A percentile compares a stretch with the other conserved stretches of the same genome.
These are phyloP conservation scores for Drosophila nigricruria DNA, from an alignment of 2,888 invertebrate species.

Conservation along the genomic window DNA sequence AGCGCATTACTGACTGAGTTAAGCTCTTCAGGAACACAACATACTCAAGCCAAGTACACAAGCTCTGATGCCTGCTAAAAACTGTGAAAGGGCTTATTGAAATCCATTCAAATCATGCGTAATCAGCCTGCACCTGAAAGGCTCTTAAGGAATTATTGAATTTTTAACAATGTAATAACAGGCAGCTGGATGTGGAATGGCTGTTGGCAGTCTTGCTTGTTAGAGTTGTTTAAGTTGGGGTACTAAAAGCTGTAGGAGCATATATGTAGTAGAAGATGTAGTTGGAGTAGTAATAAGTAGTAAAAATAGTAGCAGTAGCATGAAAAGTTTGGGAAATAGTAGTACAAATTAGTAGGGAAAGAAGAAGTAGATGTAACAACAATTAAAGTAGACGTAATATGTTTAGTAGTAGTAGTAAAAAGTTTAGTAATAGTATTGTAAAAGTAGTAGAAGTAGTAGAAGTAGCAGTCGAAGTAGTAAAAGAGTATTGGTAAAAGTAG, in stretches of 20 bases:
- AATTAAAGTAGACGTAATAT: too few relatives aligned
- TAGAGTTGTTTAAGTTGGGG: background rate
- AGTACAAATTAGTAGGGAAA: background rate
- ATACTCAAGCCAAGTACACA: background rate
- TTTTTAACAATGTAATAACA: background rate
- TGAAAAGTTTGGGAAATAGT: background rate
- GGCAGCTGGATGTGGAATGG: background rate
- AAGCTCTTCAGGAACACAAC: background rate
- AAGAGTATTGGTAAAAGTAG: too few relatives aligned
- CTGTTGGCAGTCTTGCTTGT: background rate
- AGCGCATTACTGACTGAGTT: background rate
- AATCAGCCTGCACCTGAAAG: background rate
- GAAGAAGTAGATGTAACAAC: background rate
- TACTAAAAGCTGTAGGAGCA: background rate
- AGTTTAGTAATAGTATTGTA: too few relatives aligned
- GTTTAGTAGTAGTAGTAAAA: too few relatives aligned
- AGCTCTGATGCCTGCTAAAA: background rate
- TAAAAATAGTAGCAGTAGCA: background rate
- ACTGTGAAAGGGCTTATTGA: background rate
- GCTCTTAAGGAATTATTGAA: background rate
- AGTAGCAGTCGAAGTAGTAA: background rate
- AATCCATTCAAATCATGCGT: constrained; percentile 7
- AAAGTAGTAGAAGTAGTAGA: background rate
- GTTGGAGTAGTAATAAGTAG: background rate
- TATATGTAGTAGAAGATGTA: background rate